Conservation (phyloP, 2,113 vertebrate species). For the Gambusia holbrooki region DNA sequence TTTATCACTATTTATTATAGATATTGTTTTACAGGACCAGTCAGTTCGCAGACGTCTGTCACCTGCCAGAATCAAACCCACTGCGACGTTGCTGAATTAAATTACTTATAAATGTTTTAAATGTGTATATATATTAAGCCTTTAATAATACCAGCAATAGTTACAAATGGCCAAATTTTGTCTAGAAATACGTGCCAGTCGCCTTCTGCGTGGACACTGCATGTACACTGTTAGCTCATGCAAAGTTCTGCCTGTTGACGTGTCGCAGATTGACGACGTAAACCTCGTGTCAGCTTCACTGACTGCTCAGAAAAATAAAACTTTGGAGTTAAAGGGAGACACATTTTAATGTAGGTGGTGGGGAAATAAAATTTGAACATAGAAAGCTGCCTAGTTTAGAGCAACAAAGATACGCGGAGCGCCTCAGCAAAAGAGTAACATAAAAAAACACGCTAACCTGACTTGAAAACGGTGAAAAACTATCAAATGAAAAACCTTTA, state of each 20-base stretch:
- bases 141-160: neutral
- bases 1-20: neutral
- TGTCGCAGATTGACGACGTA: conserved; percentile 63
- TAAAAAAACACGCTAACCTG: no score
- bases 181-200: neutral
- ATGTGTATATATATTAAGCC: neutral
- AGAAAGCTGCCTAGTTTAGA: no score
- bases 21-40: neutral
- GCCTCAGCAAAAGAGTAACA: no score
- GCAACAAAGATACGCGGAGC: no score
- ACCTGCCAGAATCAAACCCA: neutral
- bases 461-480: neutral
- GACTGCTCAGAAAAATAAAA: neutral
- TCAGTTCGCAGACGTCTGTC: neutral
- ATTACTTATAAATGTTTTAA: neutral
- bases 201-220: no score
- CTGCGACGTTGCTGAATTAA: neutral
- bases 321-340: neutral
- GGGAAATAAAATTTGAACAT: no score
- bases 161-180: neutral
- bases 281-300: neutral
- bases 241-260: conserved; percentile 11
- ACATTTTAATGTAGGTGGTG: neutral
- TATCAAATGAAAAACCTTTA: neutral
- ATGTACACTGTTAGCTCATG: neutral